Evolutionary conservation across 2,888 invertebrate species (phyloP), one percentile per base, ranked within the genome.

Genomic region (Seira sanloemensis): DNA sequence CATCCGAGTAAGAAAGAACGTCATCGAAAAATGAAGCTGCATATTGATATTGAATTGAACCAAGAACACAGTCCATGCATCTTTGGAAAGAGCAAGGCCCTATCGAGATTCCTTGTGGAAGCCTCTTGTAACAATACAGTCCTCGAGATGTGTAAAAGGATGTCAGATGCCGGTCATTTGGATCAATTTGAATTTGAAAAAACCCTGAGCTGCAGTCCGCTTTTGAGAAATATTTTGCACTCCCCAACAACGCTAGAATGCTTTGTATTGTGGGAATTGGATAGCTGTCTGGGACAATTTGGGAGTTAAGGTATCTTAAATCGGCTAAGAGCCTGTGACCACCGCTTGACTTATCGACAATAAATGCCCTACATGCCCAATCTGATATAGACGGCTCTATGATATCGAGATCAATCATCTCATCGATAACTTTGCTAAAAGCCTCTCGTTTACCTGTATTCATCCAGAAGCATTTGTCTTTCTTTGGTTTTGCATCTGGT

Each of bases 1-100:
- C 54, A 0, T 68, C n/a, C 0, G 78, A 78, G 27, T 72, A 88
- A 1, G 74, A 21, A 1, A 90, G 74, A 9, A 90, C 88, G 76
- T 91, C 90, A 46, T 91, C 91, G 18, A 90, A 78, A 77, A 90
- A 90, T 0, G 89, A 88, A 69, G 89, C 89, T 24, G 87, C 87
- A 68, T 87, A 66, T 27, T 86, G 83, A 2, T 89, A 90, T 82
- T 89, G 87, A 66, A 90, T 46, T 0, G 89, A 90, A 18, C 83
- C 73, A 4, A 92, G 21, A 16, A 86, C 54, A 24, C 54, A 26
- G 90, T 90, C 89, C 87, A 91, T 91, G 9, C 90, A 65, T 2
- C 91, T 23, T 84, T 91, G 90, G 78, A 91, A 91, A 0, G 90
- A 90, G 0, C 89, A 87, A 1, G 91, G 90, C 0, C 90, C 89